Percentiles rank a stretch among this genome's conserved stretches.
Conservation (phyloP, 2,113 vertebrate species). For the Nibea coibor region DNA sequence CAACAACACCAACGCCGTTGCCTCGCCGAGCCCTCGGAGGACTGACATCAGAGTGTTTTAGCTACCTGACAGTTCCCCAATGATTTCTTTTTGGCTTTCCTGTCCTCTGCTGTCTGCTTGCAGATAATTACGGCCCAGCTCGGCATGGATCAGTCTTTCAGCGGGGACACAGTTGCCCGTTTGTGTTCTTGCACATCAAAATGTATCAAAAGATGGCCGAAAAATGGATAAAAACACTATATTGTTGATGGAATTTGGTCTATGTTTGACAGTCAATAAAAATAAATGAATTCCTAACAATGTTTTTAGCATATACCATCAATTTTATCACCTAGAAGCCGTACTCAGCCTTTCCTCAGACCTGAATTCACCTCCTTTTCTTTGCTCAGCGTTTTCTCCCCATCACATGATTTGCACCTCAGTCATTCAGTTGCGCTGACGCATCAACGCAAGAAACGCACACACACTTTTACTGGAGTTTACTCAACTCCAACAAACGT, state of each 20-base stretch:
- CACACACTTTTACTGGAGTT: not conserved
- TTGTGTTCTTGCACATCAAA: conserved; percentile 28
- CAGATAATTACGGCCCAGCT: conserved; percentile 53
- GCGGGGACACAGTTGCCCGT: conserved; percentile 3
- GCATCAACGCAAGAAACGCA: not conserved
- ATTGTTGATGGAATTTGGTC: conserved; percentile 12
- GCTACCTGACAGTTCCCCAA: conserved; percentile 61
- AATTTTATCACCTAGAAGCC: not conserved
- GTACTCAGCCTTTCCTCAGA: not conserved
- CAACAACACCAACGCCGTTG: conserved; percentile 6
- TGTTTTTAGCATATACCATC: not conserved
- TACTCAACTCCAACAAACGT: not conserved
- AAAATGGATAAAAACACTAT: not conserved
- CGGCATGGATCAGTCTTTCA: conserved; percentile 36
- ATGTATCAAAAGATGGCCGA: not conserved
- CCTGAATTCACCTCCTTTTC: not conserved
- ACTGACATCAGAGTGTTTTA: conserved; percentile 45
- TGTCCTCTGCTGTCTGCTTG: conserved; percentile 46
- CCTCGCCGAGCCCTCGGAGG: conserved; percentile 38
- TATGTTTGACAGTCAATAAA: not conserved
- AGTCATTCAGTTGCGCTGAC: not conserved
- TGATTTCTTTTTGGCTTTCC: conserved; percentile 59
- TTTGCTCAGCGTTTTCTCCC: conserved; percentile 10
- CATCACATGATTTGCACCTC: not conserved
- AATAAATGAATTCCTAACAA: conserved; percentile 1